Base-by-base conservation (phyloP, 2,888 invertebrate species). In the Drosophila seclusa region DNA sequence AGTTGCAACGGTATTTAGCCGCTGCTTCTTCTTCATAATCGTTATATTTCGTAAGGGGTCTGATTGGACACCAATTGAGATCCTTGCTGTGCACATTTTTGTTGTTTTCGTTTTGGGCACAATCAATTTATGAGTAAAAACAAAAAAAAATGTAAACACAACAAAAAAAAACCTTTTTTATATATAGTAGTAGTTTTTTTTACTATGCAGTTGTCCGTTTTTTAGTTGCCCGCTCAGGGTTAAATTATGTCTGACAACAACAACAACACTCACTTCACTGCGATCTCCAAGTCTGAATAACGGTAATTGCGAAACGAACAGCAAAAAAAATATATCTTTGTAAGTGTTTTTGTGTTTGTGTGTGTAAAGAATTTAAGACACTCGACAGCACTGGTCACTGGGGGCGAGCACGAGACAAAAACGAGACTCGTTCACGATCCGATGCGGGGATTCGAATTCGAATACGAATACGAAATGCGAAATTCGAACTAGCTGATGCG, bases 221-320 rank as follows among this genome's bases (percentile, higher is more conserved):
- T 54, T 55, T 57, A 63, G 58, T 76, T 57, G 52, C 24, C 29
- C 69, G 48, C 61, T 68, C 45, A 69, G 69, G 62, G 42, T 54
- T 69, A 27, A 59, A 42, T 76, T 76, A 45, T 53, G 76, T 76
- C 61, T 61, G 60, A 57, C 60, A 66, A 36, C 32, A 73, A 58
- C 42, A 67, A 67, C 49, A 79, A 76, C 89, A 87, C 84, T 85
- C 85, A 89, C 88, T 89, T 87, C 85, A 89, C 89, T 84, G 72
- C 55, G 66, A 71, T 68, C 60, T 61, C 52, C 63, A 42, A 36
- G 55, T 79, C 69, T 77, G 60, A 61, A 68, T 86, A 84, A 88
- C 89, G 88, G 84, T 78, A 80, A 80, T 74, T 75, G 80, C 73
- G 60, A 73, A 85, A 76, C 71, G 55, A 79, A 58, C 60, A 73